Conservation (phyloP, 2,113 vertebrate species). For the Amphilophus citrinellus region DNA sequence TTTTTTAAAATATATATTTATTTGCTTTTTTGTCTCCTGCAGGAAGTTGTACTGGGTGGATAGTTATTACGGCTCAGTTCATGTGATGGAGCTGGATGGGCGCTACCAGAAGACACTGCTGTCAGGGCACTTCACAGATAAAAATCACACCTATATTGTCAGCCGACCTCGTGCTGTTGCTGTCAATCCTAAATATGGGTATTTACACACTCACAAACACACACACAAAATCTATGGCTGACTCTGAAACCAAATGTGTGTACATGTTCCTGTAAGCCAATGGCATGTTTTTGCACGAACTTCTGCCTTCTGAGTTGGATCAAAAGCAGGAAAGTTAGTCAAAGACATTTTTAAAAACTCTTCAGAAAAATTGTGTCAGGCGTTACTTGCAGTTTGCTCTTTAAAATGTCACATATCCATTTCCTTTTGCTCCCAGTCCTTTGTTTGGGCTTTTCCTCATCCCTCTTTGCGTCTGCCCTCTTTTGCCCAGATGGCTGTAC, state of each 20-base stretch:
- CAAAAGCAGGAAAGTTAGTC: not conserved
- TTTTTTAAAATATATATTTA: not conserved
- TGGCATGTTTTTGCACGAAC: not conserved
- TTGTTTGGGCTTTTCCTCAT: not conserved
- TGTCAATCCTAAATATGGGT: constrained; percentile 81
- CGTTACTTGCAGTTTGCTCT: not conserved
- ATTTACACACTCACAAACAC: constrained; percentile 8
- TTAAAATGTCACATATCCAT: not conserved
- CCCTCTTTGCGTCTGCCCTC: not conserved
- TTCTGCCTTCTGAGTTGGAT: not conserved
- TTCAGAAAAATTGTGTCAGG: not conserved
- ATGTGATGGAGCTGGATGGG: constrained; percentile 80
- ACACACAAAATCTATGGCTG: not conserved
- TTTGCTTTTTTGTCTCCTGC: constrained; percentile 5
- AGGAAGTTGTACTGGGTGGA: constrained; percentile 81
- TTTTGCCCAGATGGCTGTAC: constrained; percentile 74
- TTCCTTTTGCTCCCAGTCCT: not conserved
- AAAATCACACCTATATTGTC: constrained; percentile 68
- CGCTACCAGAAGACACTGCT: constrained; percentile 74
- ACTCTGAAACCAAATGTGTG: not conserved
- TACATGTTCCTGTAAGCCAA: not conserved
- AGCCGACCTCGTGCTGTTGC: constrained; percentile 72
- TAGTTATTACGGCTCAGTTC: constrained; percentile 63
- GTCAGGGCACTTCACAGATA: constrained; percentile 58
- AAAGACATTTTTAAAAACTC: not conserved